Evolutionary conservation across 1,140 invertebrate species (phyloP).

Genomic region (Drosophila mayri): DNA sequence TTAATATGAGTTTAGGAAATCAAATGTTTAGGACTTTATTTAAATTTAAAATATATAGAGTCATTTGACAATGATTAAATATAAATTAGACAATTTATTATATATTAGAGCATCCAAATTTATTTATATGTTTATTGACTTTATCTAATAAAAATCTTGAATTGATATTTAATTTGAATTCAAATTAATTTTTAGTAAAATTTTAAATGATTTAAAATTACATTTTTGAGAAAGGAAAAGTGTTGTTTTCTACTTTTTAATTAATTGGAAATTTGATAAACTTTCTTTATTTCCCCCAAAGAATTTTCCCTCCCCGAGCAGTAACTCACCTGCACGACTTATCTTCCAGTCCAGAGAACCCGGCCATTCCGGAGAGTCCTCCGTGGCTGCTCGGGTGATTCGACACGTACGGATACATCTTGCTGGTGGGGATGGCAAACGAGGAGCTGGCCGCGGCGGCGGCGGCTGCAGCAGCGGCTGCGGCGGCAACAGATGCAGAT

Average conservation of each 20-base stretch:
- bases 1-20: slow-evolving; percentile 4
- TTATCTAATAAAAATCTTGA: background rate
- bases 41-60: too few species aligned
- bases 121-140: background rate
- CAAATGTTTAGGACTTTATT: too few species aligned
- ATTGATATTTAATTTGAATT: background rate
- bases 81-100: background rate
- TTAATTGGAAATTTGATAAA: too few species aligned
- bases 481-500: slow-evolving; percentile 86
- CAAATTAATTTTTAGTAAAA: background rate
- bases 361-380: slow-evolving; percentile 85
- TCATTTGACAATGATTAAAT: too few species aligned
- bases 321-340: slow-evolving; percentile 84
- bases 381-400: slow-evolving; percentile 86
- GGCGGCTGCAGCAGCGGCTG: slow-evolving; percentile 87
- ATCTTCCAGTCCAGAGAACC: slow-evolving; percentile 83
- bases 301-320: background rate
- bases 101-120: too few species aligned
- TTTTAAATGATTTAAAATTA: too few species aligned
- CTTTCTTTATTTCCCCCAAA: background rate
- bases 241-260: too few species aligned
- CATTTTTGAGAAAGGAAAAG: too few species aligned
- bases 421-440: slow-evolving; percentile 85
- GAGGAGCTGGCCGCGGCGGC: slow-evolving; percentile 88
- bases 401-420: slow-evolving; percentile 90